These are phyloP conservation scores for Sus cebifrons DNA, from an alignment of 2,797 vertebrate genomes.

Conservation along the genomic window DNA sequence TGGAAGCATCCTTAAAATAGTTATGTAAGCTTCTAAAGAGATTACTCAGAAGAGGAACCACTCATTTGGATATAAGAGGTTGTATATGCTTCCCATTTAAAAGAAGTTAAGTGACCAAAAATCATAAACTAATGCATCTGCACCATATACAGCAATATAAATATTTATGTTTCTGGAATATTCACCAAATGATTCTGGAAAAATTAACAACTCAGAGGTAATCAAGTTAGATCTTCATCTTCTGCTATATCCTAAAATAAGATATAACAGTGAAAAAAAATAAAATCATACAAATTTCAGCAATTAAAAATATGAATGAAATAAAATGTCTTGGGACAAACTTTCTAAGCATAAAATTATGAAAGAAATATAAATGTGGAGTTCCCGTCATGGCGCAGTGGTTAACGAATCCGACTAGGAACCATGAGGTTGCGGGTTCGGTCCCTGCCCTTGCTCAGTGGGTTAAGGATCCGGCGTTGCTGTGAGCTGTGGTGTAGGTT, in stretches of 20 bases:
- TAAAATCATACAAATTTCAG: conserved; percentile 25
- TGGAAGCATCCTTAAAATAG: conserved; percentile 56
- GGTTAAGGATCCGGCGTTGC: too few species aligned
- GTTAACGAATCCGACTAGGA: too few species aligned
- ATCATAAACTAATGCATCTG: conserved; percentile 22
- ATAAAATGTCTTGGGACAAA: conserved; percentile 14
- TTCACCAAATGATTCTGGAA: conserved; percentile 43
- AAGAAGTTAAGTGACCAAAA: conserved; percentile 38
- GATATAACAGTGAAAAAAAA: conserved; percentile 56
- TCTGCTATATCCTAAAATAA: conserved; percentile 37
- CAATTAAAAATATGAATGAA: conserved; percentile 57
- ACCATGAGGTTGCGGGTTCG: too few species aligned
- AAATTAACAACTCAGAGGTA: conserved; percentile 40
- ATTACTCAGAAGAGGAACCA: conserved; percentile 41
- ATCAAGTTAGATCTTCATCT: conserved; percentile 53
- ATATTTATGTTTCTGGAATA: conserved; percentile 68
- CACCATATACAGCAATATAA: background rate
- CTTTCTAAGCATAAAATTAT: conserved; percentile 55
- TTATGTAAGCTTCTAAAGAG: conserved; percentile 32
- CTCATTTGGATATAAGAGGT: conserved; percentile 13
- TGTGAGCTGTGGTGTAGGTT: too few species aligned
- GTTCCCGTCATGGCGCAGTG: too few species aligned
- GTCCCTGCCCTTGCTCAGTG: too few species aligned
- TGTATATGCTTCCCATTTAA: background rate
- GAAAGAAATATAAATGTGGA: conserved; percentile 51